phyloP scores from a whole-genome alignment of 2,797 vertebrate genomes.

The Lycodopsis pacificus region DNA sequence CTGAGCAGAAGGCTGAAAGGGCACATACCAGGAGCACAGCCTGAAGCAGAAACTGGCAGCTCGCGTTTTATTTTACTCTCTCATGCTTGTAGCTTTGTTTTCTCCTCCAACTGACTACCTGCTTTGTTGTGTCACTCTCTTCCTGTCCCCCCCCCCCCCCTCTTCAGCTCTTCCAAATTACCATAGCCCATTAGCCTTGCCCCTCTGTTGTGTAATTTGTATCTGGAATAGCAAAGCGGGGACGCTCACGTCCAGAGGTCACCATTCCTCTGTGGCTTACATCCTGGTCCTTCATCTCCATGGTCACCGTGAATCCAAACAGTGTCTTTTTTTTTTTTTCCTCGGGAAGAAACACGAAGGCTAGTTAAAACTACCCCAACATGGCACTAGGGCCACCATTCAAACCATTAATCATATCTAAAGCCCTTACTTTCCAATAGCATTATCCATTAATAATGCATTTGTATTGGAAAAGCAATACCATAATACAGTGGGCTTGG shows the following conservation, averaged over 20 bases:
- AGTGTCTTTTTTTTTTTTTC: constrained; percentile 17
- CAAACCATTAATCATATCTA: constrained; percentile 59
- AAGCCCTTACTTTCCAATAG: constrained; percentile 49
- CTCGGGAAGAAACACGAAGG: constrained; percentile 35
- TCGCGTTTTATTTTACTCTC: constrained; percentile 59
- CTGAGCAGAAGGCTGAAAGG: constrained; percentile 78
- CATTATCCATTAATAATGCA: constrained; percentile 58
- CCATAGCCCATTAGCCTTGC: constrained; percentile 59
- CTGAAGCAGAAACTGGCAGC: constrained; percentile 78
- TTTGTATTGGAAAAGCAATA: constrained; percentile 67
- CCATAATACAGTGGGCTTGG: constrained; percentile 31
- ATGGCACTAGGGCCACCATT: constrained; percentile 33
- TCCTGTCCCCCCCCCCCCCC: constrained; percentile 14
- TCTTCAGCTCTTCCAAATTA: constrained; percentile 48
- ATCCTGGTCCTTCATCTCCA: constrained; percentile 78
- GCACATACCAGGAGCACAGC: constrained; percentile 82
- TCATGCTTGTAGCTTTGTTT: constrained; percentile 33
- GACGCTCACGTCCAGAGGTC: constrained; percentile 67
- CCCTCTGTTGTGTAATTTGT: constrained; percentile 72
- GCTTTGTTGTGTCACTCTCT: constrained; percentile 61
- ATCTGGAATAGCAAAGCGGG: constrained; percentile 64
- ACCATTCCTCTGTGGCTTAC: constrained; percentile 74
- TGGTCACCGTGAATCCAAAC: constrained; percentile 76
- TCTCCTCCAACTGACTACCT: constrained; percentile 42
- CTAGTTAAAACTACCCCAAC: constrained; percentile 43